A percentile compares a stretch with the other conserved stretches of the same genome.
These are phyloP conservation scores for Drosophila formosana DNA, from an alignment of 2,888 invertebrate species.

Conservation along the genomic window DNA sequence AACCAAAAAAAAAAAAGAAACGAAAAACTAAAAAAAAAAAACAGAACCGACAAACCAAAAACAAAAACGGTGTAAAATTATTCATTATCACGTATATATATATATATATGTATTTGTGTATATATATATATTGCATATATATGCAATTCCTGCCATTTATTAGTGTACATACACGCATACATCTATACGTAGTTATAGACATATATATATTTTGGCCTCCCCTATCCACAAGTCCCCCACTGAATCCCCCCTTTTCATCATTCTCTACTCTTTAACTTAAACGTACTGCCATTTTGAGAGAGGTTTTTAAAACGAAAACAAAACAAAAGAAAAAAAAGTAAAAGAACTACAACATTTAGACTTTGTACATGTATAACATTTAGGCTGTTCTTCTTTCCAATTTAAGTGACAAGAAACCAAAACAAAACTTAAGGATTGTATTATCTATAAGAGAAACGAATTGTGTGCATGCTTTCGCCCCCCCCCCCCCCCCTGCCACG, in stretches of 20 bases:
- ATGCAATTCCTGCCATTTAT: conserved; percentile 66
- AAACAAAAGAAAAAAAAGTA: conserved; percentile 8
- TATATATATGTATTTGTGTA: conserved; percentile 1
- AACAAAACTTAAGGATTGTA: conserved; percentile 38
- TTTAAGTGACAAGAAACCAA: conserved; percentile 50
- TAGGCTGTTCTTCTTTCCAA: conserved; percentile 74
- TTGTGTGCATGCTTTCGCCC: conserved; percentile 13
- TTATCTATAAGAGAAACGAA: conserved; percentile 24
- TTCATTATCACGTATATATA: conserved; percentile 45
- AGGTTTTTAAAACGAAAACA: conserved; percentile 65
- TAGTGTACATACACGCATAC: conserved; percentile 43
- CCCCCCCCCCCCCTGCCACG: conserved; percentile 2
- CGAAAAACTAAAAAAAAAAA: conserved; percentile 42
- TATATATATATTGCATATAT: conserved; percentile 5
- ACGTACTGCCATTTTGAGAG: conserved; percentile 75
- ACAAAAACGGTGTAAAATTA: conserved; percentile 54
- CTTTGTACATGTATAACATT: conserved; percentile 78
- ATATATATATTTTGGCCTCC: conserved; percentile 15
- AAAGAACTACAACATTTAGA: conserved; percentile 60
- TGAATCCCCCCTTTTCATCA: not conserved
- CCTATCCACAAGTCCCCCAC: not conserved
- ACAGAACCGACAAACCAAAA: conserved; percentile 53
- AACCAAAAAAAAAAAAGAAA: conserved; percentile 38
- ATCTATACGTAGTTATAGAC: conserved; percentile 10
- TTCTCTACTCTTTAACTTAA: conserved; percentile 49